Percentiles rank a stretch among this genome's conserved stretches.
Conservation (phyloP, 35 echinoderm and acorn worm species). For the Amphiura filiformis region DNA sequence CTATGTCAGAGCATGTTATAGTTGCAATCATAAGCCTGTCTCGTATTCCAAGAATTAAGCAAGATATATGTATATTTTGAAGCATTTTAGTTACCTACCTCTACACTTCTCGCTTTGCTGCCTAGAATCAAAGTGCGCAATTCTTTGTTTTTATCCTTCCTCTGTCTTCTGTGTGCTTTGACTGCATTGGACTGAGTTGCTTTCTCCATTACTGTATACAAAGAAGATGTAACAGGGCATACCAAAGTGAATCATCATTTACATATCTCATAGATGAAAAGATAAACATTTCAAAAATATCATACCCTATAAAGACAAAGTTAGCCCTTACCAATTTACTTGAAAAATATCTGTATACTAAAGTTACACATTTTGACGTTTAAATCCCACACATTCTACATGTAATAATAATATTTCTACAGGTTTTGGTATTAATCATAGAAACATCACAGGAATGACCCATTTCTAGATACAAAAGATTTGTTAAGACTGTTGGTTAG, state of each 20-base stretch:
- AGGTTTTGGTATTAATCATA: no score
- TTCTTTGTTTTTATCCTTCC: constrained; percentile 68
- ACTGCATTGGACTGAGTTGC: constrained; percentile 79
- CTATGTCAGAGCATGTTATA: no score
- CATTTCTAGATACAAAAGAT: no score
- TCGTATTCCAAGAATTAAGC: not conserved
- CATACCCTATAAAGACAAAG: not conserved
- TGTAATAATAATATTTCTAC: no score
- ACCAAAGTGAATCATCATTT: not conserved
- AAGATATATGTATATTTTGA: not conserved
- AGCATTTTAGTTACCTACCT: constrained; percentile 41
- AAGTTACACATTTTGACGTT: no score
- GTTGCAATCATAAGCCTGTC: no score
- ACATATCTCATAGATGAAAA: not conserved
- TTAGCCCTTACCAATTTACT: no score
- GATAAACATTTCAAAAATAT: not conserved
- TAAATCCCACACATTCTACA: no score
- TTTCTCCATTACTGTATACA: constrained; percentile 67
- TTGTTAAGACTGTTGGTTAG: no score
- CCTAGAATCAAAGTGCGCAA: constrained; percentile 75
- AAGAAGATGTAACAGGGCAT: not conserved
- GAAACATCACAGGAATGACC: no score
- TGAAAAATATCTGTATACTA: no score
- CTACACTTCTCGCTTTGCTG: constrained; percentile 93
- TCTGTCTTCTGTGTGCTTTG: constrained; percentile 61